Evolutionary conservation across 1,140 invertebrate species (phyloP), one percentile per base, ranked within the genome.

Genomic region (Orchesella cincta): DNA sequence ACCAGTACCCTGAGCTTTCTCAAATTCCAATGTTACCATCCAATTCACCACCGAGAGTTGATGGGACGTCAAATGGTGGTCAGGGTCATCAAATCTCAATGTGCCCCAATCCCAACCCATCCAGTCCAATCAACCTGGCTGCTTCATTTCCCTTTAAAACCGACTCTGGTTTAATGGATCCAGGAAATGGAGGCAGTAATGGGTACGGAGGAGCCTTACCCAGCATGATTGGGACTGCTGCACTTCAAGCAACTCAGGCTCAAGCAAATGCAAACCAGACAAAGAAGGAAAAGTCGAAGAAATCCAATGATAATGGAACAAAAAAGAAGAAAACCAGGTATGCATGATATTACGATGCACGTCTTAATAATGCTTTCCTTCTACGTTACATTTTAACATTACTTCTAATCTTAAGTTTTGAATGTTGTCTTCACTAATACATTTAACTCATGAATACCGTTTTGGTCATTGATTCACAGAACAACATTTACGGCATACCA

Each of bases 401-500:
- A n/a, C n/a, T n/a, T n/a, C n/a, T n/a, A n/a, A n/a, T n/a, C n/a
- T n/a, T n/a, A n/a, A n/a, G n/a, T n/a, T n/a, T n/a, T n/a, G n/a
- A n/a, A n/a, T n/a, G n/a, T n/a, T n/a, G n/a, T n/a, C n/a, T n/a
- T n/a, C n/a, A n/a, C n/a, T n/a, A n/a, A n/a, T n/a, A n/a, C n/a
- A n/a, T n/a, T n/a, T n/a, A n/a, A n/a, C n/a, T n/a, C n/a, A n/a
- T n/a, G n/a, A n/a, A n/a, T n/a, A n/a, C n/a, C n/a, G n/a, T n/a
- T n/a, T n/a, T n/a, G n/a, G n/a, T n/a, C n/a, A n/a, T 26, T 57
- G 81, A 73, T 1, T 85, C 88, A 0, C 86, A 97, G 96, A 86
- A 98, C 97, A 0, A 98, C 97, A 0, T 98, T 98, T 84, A 98
- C 96, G 0, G 93, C 95, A 0, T 96, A 95, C 84, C 97, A 98